These are phyloP conservation scores for Narcine bancroftii DNA, from an alignment of 2,113 vertebrate species.

Conservation along the genomic window DNA sequence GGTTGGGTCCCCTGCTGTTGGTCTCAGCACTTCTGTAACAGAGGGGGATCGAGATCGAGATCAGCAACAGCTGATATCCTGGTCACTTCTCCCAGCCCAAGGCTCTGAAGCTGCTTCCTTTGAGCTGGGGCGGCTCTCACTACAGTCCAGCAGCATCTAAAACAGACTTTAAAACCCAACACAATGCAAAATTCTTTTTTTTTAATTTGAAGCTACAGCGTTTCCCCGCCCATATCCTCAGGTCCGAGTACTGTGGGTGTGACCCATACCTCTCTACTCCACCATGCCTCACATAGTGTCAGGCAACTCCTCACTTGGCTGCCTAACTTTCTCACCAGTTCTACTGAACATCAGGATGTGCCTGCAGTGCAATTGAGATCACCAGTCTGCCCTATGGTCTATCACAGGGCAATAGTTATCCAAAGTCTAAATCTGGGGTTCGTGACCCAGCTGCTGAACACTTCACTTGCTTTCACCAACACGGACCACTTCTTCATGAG, in stretches of 20 bases:
- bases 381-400: not conserved
- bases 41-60: too few species aligned
- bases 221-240: not conserved
- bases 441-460: not conserved
- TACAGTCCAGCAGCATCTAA: not conserved
- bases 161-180: not conserved
- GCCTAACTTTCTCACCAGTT: not conserved
- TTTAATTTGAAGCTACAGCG: not conserved
- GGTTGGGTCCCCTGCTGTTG: constrained; percentile 70
- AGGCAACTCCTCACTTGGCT: not conserved
- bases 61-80: too few species aligned
- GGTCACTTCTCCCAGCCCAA: not conserved
- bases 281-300: not conserved
- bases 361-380: constrained; percentile 2
- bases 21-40: constrained; percentile 64
- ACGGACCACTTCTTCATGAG: not conserved
- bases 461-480: not conserved
- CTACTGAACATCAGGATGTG: constrained; percentile 23
- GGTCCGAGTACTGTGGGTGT: too few species aligned
- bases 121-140: not conserved
- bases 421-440: not conserved
- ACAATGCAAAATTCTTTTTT: not conserved
- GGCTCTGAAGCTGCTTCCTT: not conserved
- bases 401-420: not conserved
- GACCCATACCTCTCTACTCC: too few species aligned